phyloP scores from a whole-genome alignment of 2,888 invertebrate genomes.

The Therioaphis trifolii region DNA sequence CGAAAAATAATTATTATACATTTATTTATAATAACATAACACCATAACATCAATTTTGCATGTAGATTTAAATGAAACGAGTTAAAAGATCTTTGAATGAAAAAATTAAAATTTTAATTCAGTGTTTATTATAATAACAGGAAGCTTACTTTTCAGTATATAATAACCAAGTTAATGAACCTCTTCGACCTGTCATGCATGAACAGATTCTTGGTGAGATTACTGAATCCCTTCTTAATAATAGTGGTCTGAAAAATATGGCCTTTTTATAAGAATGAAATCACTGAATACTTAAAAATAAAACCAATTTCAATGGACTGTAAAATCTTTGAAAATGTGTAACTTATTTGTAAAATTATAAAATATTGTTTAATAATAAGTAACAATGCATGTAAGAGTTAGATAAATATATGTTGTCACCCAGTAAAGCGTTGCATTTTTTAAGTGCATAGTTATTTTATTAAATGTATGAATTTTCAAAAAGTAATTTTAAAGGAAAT shows the following conservation, averaged over 20 bases:
- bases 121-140: not conserved
- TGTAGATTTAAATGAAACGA: not conserved
- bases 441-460: no score
- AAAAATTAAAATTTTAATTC: not conserved
- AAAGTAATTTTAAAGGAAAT: no score
- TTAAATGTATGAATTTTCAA: no score
- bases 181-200: slow-evolving; percentile 44
- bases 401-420: no score
- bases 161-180: slow-evolving; percentile 54
- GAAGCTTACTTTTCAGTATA: slow-evolving; percentile 56
- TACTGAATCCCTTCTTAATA: slow-evolving; percentile 49
- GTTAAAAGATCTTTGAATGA: not conserved
- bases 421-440: no score
- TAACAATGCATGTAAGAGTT: not conserved
- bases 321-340: not conserved
- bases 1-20: not conserved
- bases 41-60: not conserved
- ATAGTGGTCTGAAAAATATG: slow-evolving; percentile 52
- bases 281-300: slow-evolving; percentile 7
- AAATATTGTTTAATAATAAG: not conserved
- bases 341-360: not conserved
- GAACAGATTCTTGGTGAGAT: slow-evolving; percentile 30
- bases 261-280: slow-evolving; percentile 38
- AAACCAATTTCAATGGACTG: not conserved
- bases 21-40: not conserved